Evolutionary conservation across 2,888 invertebrate genomes (phyloP).

Genomic region (Dioctria rufipes): DNA sequence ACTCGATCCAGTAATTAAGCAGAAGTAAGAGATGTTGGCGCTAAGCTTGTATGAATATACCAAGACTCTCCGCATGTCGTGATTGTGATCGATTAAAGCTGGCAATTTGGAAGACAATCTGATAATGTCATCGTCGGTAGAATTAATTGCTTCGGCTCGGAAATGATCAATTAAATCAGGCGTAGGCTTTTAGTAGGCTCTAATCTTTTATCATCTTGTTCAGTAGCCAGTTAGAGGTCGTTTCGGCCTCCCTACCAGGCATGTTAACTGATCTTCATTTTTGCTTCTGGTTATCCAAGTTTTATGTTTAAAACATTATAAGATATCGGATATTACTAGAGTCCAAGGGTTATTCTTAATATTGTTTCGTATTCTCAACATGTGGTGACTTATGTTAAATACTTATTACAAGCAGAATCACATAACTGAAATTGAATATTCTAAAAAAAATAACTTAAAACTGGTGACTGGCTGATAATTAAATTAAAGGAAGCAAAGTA

Average conservation of each 20-base stretch:
- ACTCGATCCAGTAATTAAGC: constrained; percentile 45
- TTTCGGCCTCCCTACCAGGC: background rate
- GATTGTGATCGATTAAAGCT: constrained; percentile 50
- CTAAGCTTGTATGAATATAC: constrained; percentile 33
- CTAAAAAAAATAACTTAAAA: no score
- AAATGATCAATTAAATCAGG: constrained; percentile 32
- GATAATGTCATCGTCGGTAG: constrained; percentile 38
- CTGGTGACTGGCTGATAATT: no score
- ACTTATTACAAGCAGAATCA: no score
- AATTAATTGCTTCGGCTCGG: constrained; percentile 38
- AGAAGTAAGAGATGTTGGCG: constrained; percentile 46
- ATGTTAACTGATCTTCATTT: no score
- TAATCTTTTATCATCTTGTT: constrained; percentile 31
- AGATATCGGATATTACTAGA: no score
- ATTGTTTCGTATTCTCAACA: no score
- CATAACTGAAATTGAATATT: no score
- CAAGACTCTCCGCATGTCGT: constrained; percentile 25
- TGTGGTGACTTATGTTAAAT: no score
- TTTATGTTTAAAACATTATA: no score
- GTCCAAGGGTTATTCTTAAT: no score
- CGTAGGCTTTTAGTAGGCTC: constrained; percentile 35
- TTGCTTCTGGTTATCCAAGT: no score
- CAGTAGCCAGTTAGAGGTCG: background rate
- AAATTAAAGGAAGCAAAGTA: no score
- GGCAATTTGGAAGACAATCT: constrained; percentile 51